Conservation (phyloP, 2,888 invertebrate species). For the Zhengitettix transpicula region DNA sequence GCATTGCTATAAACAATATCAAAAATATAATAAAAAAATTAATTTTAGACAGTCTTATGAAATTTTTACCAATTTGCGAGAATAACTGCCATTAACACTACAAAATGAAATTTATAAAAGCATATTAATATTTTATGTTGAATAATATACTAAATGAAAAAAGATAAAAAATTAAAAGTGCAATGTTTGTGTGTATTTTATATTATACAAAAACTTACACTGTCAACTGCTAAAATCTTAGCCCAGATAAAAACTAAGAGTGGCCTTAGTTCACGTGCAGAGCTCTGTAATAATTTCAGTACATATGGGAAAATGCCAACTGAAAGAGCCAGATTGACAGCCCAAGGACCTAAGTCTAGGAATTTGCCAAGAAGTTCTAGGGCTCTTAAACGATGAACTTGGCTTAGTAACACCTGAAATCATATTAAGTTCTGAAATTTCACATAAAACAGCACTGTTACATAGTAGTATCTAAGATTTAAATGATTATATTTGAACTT, state of each 20-base stretch:
- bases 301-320: slow-evolving; percentile 99
- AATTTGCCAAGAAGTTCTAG: slow-evolving; percentile 85
- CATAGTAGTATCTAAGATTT: neutral
- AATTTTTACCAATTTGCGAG: too few relatives aligned
- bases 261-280: slow-evolving; percentile 79
- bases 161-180: too few relatives aligned
- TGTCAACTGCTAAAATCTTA: slow-evolving; percentile 91
- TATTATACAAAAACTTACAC: slow-evolving; percentile 38
- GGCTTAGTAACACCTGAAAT: slow-evolving; percentile 32
- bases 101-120: too few relatives aligned
- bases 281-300: slow-evolving; percentile 87
- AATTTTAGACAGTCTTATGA: too few relatives aligned
- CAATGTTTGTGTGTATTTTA: too few relatives aligned
- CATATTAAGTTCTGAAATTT: neutral
- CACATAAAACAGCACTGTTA: neutral
- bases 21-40: too few relatives aligned
- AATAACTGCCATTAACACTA: too few relatives aligned
- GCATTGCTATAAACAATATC: too few relatives aligned
- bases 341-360: slow-evolving; percentile 89
- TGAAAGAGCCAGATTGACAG: slow-evolving; percentile 85
- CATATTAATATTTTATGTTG: too few relatives aligned
- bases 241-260: slow-evolving; percentile 98
- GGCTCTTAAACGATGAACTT: slow-evolving; percentile 82
- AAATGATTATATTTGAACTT: neutral
- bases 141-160: too few relatives aligned